Conservation (phyloP, 2,113 vertebrate genomes). For the Perccottus glenii region DNA sequence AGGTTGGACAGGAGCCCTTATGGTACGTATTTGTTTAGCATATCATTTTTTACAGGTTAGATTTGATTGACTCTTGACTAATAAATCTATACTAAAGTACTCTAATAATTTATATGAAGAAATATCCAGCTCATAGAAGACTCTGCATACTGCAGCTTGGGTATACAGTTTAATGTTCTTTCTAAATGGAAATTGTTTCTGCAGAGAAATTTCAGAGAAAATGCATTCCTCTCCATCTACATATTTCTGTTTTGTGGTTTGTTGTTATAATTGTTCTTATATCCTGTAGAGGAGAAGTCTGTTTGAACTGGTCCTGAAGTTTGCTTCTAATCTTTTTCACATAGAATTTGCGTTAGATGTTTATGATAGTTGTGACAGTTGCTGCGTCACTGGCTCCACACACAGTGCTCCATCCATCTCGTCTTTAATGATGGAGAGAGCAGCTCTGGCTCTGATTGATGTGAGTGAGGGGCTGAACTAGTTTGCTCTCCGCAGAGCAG, state of each 20-base stretch:
- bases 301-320: no score
- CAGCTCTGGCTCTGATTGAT: slow-evolving; percentile 53
- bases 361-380: slow-evolving; percentile 18
- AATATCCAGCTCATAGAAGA: neutral
- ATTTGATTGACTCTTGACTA: neutral
- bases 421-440: slow-evolving; percentile 50
- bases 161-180: neutral
- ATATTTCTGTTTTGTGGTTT: no score
- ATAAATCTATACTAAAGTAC: neutral
- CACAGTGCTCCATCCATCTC: slow-evolving; percentile 29
- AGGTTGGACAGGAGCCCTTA: neutral
- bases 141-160: neutral
- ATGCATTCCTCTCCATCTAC: no score
- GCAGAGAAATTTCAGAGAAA: neutral
- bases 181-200: neutral
- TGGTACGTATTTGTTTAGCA: neutral
- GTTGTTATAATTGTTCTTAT: no score
- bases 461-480: slow-evolving; percentile 55
- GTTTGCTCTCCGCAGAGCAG: slow-evolving; percentile 52
- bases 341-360: neutral
- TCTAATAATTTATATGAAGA: neutral
- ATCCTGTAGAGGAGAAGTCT: no score
- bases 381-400: slow-evolving; percentile 1
- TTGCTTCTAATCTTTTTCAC: no score
- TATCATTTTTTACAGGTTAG: neutral